Conservation (phyloP, 2,797 vertebrate species). For the Crenuchus spilurus region DNA sequence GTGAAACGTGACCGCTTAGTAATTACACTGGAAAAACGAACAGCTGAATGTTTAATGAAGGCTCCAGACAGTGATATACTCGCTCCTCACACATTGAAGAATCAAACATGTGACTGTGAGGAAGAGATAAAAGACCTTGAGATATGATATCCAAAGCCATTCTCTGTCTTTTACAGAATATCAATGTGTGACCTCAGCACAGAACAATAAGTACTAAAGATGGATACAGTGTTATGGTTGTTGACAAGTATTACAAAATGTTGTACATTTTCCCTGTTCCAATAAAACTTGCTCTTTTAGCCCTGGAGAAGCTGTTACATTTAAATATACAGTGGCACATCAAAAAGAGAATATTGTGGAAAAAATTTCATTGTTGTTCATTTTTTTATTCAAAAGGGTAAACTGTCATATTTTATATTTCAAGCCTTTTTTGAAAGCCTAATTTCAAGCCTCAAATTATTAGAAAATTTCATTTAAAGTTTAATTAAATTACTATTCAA, state of each 20-base stretch:
- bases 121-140: slow-evolving; percentile 31
- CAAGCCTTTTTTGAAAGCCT: no score
- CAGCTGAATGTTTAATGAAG: slow-evolving; percentile 55
- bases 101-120: slow-evolving; percentile 27
- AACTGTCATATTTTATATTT: no score
- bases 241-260: background rate
- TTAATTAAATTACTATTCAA: no score
- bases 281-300: background rate
- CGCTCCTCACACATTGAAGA: slow-evolving; percentile 19
- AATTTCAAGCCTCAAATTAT: no score
- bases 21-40: slow-evolving; percentile 53
- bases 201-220: background rate
- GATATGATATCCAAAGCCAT: background rate
- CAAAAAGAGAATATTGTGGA: no score
- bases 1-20: slow-evolving; percentile 47
- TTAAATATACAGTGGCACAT: background rate
- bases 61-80: slow-evolving; percentile 50
- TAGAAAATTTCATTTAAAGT: no score
- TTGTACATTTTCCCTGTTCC: background rate
- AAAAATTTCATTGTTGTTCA: no score
- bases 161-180: background rate
- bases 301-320: background rate
- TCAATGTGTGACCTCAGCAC: background rate
- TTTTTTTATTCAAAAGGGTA: no score
- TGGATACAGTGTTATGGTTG: slow-evolving; percentile 4